phyloP scores from a whole-genome alignment of 1,140 invertebrate species.

The Drosophila sechellia region DNA sequence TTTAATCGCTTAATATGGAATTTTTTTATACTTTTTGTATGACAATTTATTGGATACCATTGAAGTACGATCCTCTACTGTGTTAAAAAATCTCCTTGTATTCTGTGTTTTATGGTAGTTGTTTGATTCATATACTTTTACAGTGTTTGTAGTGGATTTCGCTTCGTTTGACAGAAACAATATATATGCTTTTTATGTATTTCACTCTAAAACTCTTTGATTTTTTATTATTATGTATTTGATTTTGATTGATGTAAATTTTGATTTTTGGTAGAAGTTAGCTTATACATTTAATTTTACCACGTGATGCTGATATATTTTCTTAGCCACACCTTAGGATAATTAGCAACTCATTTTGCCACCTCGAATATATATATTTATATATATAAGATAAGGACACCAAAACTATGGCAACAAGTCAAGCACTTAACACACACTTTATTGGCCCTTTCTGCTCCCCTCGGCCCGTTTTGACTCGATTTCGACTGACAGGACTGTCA shows the following conservation, averaged over 20 bases:
- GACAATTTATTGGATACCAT: slow-evolving; percentile 10
- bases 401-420: slow-evolving; percentile 48
- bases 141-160: background rate
- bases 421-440: slow-evolving; percentile 32
- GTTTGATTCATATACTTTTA: slow-evolving; percentile 17
- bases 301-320: background rate
- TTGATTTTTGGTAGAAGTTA: background rate
- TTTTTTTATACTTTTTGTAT: slow-evolving; percentile 17
- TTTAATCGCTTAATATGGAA: slow-evolving; percentile 2
- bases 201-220: background rate
- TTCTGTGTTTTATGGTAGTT: background rate
- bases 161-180: background rate
- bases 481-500: slow-evolving; percentile 34
- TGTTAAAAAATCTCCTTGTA: slow-evolving; percentile 4
- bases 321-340: slow-evolving; percentile 19
- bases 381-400: background rate
- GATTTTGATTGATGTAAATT: background rate
- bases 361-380: slow-evolving; percentile 4
- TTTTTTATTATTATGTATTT: slow-evolving; percentile 1
- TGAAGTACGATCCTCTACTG: background rate
- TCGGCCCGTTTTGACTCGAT: slow-evolving; percentile 13
- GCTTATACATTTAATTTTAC: background rate
- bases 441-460: background rate
- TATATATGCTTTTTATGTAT: background rate
- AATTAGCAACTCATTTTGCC: slow-evolving; percentile 23